phyloP scores from a whole-genome alignment of 2,113 vertebrate species.

The Lasiurus borealis region DNA sequence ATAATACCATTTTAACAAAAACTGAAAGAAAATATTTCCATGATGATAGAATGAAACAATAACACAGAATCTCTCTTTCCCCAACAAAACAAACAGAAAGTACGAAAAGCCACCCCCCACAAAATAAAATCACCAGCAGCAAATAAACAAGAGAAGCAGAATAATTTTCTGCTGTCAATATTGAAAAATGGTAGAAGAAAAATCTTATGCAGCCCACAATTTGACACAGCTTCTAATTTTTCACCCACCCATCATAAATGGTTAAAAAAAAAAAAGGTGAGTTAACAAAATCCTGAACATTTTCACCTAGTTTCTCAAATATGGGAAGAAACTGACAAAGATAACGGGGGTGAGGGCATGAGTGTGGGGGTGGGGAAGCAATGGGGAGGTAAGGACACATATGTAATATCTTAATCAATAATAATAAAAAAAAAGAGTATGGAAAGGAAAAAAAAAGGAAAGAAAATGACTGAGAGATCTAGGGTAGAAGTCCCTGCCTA shows the following conservation, averaged over 20 bases:
- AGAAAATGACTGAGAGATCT: background rate
- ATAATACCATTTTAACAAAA: constrained; percentile 54
- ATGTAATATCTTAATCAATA: too few species aligned
- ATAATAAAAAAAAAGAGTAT: too few species aligned
- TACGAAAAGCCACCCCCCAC: too few species aligned
- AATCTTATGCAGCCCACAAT: background rate
- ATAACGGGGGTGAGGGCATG: too few species aligned
- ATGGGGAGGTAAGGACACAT: too few species aligned
- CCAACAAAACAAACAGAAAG: background rate
- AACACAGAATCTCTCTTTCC: background rate
- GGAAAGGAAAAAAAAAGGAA: background rate
- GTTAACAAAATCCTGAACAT: background rate
- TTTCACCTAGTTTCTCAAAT: background rate
- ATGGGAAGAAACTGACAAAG: background rate
- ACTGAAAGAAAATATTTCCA: constrained; percentile 18
- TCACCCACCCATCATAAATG: background rate
- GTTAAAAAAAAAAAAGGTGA: background rate
- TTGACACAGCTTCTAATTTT: background rate
- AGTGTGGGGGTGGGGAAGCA: too few species aligned
- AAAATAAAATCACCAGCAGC: background rate
- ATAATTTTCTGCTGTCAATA: background rate
- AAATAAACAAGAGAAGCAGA: background rate
- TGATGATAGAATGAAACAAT: constrained; percentile 1
- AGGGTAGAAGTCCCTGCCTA: background rate
- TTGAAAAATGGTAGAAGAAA: background rate